Base-by-base conservation (phyloP, 2,797 vertebrate genomes). In the Dipus sagitta region DNA sequence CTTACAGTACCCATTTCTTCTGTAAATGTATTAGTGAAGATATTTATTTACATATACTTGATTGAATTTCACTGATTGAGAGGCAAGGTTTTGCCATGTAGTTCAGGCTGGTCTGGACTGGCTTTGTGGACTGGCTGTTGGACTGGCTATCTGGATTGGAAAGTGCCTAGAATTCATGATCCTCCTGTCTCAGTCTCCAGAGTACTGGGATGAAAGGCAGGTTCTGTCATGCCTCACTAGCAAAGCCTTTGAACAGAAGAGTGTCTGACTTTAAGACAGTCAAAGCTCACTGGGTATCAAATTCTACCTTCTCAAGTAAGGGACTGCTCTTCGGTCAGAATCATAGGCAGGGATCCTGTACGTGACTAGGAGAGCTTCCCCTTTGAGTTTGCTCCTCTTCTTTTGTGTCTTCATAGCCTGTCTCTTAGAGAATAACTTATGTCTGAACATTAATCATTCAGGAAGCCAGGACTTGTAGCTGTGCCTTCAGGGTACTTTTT, bases 371-470 rank as follows among this genome's bases (percentile, higher is more conserved):
- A 65, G 52, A 71, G 9, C 23, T 28, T 65, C 14, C 42, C 60
- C 84, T 71, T 76, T 7, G 28, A 92, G 17, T 71, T 71, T 81
- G 26, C 54, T 74, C 74, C 68, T 91, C 1, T 58, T 82, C 20
- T 89, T 78, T 30, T 26, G 13, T 47, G 71, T 85, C 28, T 84
- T 58, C 30, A 38, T 58, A 84, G 52, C 30, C 30, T 47, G 32
- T 74, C 38, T 76, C 24, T 92, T 68, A 24, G 54, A 17, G 18
- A 92, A 86, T 89, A 84, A 91, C 62, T 60, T 77, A 81, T 80
- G 32, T 74, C 77, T 81, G 70, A 86, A 91, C 38, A 84, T 91
- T 75, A 87, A 79, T 82, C 52, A 54, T 74, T 72, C n/a, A 85
- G 67, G 70, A 94, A 81, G 42, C 64, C 34, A 11, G 38, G 82